Percentiles rank a stretch among this genome's conserved stretches.
These are phyloP conservation scores for Calyptommatus sinebrachiatus DNA, from an alignment of 2,113 vertebrate genomes.

Conservation along the genomic window DNA sequence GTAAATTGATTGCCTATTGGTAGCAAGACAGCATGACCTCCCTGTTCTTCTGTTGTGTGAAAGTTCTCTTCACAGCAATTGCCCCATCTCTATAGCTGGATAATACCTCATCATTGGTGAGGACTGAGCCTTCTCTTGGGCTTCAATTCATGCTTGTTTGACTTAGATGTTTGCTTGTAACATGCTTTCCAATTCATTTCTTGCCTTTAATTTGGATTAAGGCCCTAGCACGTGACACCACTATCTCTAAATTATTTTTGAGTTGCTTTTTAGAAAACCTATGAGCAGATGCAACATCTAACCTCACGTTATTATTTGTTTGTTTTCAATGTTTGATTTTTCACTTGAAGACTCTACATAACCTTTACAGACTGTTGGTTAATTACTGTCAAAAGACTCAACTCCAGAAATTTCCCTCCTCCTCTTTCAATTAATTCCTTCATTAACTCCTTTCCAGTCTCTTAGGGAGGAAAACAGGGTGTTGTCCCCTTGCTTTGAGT, in stretches of 20 bases:
- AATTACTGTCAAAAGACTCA: background rate
- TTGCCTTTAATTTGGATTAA: no score
- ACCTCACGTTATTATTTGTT: no score
- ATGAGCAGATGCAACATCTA: no score
- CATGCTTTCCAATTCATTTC: no score
- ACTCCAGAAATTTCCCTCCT: background rate
- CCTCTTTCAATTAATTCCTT: slow-evolving; percentile 15
- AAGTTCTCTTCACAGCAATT: no score
- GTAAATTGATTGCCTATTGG: no score
- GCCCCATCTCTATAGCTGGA: background rate
- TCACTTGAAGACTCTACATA: background rate
- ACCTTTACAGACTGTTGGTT: background rate
- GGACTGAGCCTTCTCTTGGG: background rate
- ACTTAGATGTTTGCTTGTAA: no score
- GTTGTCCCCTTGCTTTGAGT: background rate
- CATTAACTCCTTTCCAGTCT: slow-evolving; percentile 17
- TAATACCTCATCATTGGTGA: background rate
- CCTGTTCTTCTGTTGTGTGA: no score
- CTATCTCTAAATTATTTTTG: no score
- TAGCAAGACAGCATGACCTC: no score
- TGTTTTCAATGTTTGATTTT: background rate
- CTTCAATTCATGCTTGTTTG: background rate
- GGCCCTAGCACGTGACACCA: no score
- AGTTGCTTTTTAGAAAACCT: no score
- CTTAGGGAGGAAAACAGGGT: background rate